Conservation (phyloP, 2,888 invertebrate species). For the Lacanobia wlatinum region DNA sequence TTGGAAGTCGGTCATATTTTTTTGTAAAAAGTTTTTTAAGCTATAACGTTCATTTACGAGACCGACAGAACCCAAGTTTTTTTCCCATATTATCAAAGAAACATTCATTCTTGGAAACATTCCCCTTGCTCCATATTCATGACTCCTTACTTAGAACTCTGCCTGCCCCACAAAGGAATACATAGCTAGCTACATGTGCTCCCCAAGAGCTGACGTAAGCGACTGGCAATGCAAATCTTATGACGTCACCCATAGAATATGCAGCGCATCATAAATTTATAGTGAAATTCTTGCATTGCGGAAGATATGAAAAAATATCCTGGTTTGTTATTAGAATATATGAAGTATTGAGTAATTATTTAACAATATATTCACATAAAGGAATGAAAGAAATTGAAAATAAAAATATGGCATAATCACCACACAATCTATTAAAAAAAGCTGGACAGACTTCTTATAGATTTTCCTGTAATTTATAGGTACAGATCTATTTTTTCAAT, state of each 20-base stretch:
- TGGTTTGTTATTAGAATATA: not conserved
- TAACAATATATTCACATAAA: too few relatives aligned
- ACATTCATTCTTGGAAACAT: not conserved
- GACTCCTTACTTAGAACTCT: slow-evolving; percentile 5
- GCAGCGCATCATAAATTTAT: not conserved
- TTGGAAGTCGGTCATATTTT: too few relatives aligned
- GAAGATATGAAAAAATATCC: slow-evolving; percentile 29
- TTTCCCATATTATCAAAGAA: not conserved
- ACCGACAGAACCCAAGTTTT: not conserved
- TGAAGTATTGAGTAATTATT: not conserved
- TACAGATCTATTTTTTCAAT: too few relatives aligned
- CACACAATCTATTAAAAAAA: too few relatives aligned
- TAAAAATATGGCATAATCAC: too few relatives aligned
- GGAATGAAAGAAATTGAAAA: not conserved
- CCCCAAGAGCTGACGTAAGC: slow-evolving; percentile 60
- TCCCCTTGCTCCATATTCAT: slow-evolving; percentile 25
- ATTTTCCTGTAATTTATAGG: too few relatives aligned
- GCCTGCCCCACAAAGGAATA: slow-evolving; percentile 1
- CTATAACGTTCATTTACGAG: too few relatives aligned
- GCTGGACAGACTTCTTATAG: too few relatives aligned
- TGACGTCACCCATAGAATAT: slow-evolving; percentile 52
- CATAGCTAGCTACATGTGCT: slow-evolving; percentile 17
- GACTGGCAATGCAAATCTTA: slow-evolving; percentile 60
- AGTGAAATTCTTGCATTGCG: slow-evolving; percentile 22
- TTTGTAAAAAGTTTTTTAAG: too few relatives aligned